Conservation (phyloP, 2,113 vertebrate genomes). For the Desmodus rotundus region DNA sequence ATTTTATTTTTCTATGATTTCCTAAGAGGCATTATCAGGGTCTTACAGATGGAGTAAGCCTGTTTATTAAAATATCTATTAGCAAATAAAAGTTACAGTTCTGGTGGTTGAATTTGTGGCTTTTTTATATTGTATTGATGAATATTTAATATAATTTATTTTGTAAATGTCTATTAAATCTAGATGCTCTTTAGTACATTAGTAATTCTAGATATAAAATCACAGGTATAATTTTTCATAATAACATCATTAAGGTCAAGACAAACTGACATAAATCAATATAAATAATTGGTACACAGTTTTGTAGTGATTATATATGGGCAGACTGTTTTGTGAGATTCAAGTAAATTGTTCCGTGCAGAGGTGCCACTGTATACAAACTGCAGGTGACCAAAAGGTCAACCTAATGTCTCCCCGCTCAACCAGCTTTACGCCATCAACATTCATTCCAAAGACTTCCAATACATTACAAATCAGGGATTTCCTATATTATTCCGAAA, state of each 20-base stretch:
- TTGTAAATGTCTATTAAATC: slow-evolving; percentile 25
- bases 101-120: slow-evolving; percentile 82
- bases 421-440: neutral
- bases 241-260: slow-evolving; percentile 11
- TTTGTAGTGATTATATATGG: slow-evolving; percentile 38
- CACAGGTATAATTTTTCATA: slow-evolving; percentile 37
- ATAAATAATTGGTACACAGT: neutral
- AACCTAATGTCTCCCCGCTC: neutral
- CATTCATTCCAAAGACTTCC: neutral
- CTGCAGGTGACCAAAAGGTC: neutral
- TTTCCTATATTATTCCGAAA: slow-evolving; percentile 19
- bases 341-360: neutral
- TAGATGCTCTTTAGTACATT: slow-evolving; percentile 1
- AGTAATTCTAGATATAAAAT: slow-evolving; percentile 31
- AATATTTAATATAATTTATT: slow-evolving; percentile 28
- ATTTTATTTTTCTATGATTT: slow-evolving; percentile 99
- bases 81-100: slow-evolving; percentile 96
- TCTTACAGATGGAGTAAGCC: slow-evolving; percentile 93
- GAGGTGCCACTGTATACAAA: neutral
- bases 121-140: slow-evolving; percentile 70
- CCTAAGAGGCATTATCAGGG: slow-evolving; percentile 94
- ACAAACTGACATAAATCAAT: slow-evolving; percentile 39
- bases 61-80: slow-evolving; percentile 95
- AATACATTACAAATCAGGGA: neutral
- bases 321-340: slow-evolving; percentile 19